Evolutionary conservation across 1,140 invertebrate species (phyloP).

Genomic region (Bacillus rossius): DNA sequence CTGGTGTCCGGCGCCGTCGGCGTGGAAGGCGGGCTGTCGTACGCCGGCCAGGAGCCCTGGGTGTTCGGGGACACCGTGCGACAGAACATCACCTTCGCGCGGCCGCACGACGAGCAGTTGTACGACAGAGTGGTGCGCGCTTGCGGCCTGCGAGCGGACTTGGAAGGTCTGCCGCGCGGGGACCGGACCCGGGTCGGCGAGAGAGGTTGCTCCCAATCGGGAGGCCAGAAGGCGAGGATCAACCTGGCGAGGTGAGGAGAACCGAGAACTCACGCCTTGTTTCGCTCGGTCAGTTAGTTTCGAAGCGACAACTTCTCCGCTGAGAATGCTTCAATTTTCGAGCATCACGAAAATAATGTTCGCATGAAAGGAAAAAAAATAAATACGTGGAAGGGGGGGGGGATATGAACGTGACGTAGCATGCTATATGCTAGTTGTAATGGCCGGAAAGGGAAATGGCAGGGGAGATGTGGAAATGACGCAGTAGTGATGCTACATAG

Average conservation of each 20-base stretch:
- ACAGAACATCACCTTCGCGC: slow-evolving; percentile 78
- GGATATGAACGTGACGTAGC: no score
- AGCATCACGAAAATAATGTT: no score
- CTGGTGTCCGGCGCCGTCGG: slow-evolving; percentile 48
- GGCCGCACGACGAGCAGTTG: slow-evolving; percentile 49
- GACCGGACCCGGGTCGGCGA: slow-evolving; percentile 80
- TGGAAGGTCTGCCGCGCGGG: slow-evolving; percentile 63
- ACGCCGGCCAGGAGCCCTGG: slow-evolving; percentile 75
- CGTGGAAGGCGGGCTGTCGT: slow-evolving; percentile 56
- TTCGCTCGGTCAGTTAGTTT: no score
- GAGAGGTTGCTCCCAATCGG: slow-evolving; percentile 69
- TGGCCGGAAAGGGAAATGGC: no score
- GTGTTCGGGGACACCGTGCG: slow-evolving; percentile 54
- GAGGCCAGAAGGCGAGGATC: slow-evolving; percentile 80
- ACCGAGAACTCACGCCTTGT: no score
- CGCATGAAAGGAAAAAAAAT: no score
- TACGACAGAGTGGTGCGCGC: slow-evolving; percentile 50
- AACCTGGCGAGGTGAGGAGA: slow-evolving; percentile 57
- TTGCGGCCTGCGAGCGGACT: slow-evolving; percentile 70
- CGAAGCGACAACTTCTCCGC: no score
- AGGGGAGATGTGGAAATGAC: no score
- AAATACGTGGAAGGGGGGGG: no score
- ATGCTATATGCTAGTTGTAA: no score
- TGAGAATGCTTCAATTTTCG: no score
- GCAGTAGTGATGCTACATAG: no score